phyloP scores from a whole-genome alignment of 2,797 vertebrate genomes.

The Macropus fuliginosus region DNA sequence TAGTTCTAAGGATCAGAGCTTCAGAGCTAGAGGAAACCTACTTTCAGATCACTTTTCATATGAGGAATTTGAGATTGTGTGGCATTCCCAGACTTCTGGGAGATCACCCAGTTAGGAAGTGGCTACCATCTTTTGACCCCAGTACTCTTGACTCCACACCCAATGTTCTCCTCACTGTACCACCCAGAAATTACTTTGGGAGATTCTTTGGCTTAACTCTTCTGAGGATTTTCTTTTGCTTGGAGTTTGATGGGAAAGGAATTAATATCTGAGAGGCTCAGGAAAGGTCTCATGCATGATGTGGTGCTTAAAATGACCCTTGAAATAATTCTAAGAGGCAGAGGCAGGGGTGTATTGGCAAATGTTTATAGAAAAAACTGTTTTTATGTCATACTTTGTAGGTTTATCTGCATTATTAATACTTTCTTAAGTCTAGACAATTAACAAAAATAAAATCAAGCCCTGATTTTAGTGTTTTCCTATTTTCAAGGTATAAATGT shows the following conservation, averaged over 20 bases:
- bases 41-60: not conserved
- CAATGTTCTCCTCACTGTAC: not conserved
- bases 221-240: not conserved
- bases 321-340: not conserved
- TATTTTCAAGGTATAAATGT: not conserved
- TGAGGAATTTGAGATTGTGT: not conserved
- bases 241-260: not conserved
- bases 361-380: not conserved
- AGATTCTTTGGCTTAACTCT: not conserved
- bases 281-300: not conserved
- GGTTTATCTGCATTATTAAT: not conserved
- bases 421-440: not conserved
- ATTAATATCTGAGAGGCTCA: not conserved
- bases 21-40: not conserved
- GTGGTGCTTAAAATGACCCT: not conserved
- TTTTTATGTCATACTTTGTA: not conserved
- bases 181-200: not conserved
- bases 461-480: not conserved
- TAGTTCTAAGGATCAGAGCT: not conserved
- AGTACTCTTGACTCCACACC: not conserved
- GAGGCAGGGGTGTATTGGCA: not conserved
- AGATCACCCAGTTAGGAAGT: not conserved
- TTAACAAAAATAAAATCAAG: not conserved
- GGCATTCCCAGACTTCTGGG: not conserved
- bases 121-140: not conserved